phyloP scores from a whole-genome alignment of 1,140 invertebrate genomes.

The Aphaenogaster rudis region DNA sequence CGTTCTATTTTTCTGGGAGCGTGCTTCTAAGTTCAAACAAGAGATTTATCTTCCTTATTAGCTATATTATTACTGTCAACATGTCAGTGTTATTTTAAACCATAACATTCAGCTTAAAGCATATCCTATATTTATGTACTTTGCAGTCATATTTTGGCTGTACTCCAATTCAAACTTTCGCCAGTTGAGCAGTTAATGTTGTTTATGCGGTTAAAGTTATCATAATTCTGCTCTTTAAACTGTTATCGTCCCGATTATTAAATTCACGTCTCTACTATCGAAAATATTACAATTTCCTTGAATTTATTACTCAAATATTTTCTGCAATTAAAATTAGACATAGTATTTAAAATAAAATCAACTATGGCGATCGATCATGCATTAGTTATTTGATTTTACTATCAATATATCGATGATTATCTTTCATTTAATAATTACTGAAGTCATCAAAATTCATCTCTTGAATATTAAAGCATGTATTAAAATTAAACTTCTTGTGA shows the following conservation, averaged over 20 bases:
- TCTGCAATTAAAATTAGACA: neutral
- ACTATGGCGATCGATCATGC: neutral
- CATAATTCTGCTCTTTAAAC: constrained; percentile 23
- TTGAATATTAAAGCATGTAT: neutral
- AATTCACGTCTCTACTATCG: neutral
- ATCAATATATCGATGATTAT: neutral
- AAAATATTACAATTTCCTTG: constrained; percentile 3
- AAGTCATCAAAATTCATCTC: neutral
- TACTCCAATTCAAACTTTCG: constrained; percentile 29
- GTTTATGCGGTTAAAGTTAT: neutral
- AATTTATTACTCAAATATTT: neutral
- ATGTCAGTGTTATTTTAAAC: constrained; percentile 2
- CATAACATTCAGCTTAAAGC: neutral
- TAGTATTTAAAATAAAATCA: neutral
- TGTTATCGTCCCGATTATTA: constrained; percentile 1
- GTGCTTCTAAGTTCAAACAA: neutral
- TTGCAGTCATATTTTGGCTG: constrained; percentile 35
- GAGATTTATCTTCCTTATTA: neutral
- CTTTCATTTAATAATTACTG: constrained; percentile 25
- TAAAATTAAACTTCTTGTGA: neutral
- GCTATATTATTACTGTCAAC: constrained; percentile 25
- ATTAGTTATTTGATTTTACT: neutral
- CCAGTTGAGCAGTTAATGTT: constrained; percentile 21
- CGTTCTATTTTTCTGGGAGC: neutral
- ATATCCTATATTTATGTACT: constrained; percentile 26